Evolutionary conservation across 2,113 vertebrate species (phyloP).

Genomic region (Trematocara macrostoma): DNA sequence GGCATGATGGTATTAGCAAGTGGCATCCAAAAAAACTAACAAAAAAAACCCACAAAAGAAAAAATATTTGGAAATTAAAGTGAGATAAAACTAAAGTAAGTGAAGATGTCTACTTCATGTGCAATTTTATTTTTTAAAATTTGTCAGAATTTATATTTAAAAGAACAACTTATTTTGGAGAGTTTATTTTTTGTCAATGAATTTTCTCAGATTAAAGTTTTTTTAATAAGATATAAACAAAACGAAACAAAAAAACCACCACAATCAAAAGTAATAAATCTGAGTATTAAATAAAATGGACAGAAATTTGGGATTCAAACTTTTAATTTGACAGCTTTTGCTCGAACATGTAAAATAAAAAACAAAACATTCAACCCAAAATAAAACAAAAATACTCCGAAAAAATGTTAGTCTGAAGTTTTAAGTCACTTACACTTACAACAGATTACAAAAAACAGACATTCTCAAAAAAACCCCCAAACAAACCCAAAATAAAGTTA

Average conservation of each 20-base stretch:
- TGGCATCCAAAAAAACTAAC: accelerated
- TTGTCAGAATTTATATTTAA: not conserved
- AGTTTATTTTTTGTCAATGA: not conserved
- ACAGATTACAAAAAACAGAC: not conserved
- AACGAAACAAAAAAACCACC: not conserved
- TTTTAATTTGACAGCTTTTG: not conserved
- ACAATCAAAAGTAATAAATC: not conserved
- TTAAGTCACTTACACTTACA: not conserved
- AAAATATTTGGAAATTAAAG: not conserved
- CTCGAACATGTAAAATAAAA: not conserved
- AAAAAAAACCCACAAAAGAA: not conserved
- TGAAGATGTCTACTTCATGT: not conserved
- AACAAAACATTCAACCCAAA: not conserved
- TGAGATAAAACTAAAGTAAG: not conserved
- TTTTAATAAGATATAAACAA: not conserved
- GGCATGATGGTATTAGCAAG: not conserved
- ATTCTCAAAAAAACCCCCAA: not conserved
- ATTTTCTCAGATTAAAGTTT: not conserved
- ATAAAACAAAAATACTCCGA: not conserved
- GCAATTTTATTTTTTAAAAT: not conserved
- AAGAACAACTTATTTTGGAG: not conserved
- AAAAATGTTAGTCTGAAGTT: not conserved
- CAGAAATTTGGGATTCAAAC: not conserved
- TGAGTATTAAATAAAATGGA: not conserved
- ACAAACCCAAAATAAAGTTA: too few species aligned